Base-by-base conservation (phyloP, 2,888 invertebrate species). In the Drosophila siamana region DNA sequence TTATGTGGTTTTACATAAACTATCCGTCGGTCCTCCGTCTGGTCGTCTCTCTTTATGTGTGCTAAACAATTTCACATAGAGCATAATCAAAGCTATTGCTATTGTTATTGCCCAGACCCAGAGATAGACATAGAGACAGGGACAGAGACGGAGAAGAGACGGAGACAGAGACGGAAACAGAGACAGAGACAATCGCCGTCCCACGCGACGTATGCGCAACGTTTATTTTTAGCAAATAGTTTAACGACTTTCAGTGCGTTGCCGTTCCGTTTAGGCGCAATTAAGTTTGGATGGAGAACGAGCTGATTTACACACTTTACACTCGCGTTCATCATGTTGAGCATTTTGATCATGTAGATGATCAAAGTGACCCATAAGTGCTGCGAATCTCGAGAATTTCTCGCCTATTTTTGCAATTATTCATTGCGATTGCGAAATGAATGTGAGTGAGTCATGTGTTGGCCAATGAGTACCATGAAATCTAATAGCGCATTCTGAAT, bases 211-310 rank as follows among this genome's bases (percentile, higher is more conserved):
- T 68, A 79, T 85, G 84, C 85, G 89, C 85, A 85, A 88, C 47
- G 44, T 86, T 77, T 85, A 85, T 85, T 88, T 85, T 77, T 85
- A 85, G 85, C 77, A 85, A 85, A 85, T 88, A 86, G 77, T 70
- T 87, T 81, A 77, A 85, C 77, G 74, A 77, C 13, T 59, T 36
- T 51, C 30, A 46, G 19, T 55, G 36, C 26, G 50, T 40, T 65
- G 30, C 59, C 56, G 9, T 48, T 56, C 30, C 52, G 62, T 69
- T 65, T 70, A 61, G 61, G 67, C 86, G 68, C 77, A 87, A 75
- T 78, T 85, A 87, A 71, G 70, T 87, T 71, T 56, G 52, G 51
- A 43, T 56, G 51, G 57, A 48, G 62, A 61, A 38, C 7, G 22
- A 38, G 46, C 54, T 28, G 54, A 15, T 47, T n/a, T 28, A 28